Evolutionary conservation across 2,888 invertebrate genomes (phyloP), one percentile per base, ranked within the genome.

Genomic region (Bursaphelenchus okinawaensis): DNA sequence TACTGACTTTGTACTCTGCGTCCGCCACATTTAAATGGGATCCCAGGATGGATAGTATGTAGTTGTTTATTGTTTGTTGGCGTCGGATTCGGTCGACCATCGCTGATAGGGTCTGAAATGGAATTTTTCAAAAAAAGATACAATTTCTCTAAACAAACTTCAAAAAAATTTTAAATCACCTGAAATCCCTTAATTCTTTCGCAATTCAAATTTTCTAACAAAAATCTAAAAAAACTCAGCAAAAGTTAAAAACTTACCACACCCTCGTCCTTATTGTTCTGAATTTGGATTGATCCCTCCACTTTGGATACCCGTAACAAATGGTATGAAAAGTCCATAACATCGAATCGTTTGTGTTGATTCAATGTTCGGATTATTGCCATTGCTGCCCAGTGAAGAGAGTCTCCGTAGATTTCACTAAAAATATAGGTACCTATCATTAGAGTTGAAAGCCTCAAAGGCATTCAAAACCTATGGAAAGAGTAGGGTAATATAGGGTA

Each of bases 341-440:
- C 93, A 83, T 98, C 95, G 84, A 96, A 98, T 67, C 95, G 87
- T 55, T 93, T 86, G 85, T 96, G 94, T 82, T 98, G 96, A 0
- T 93, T 93, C 40, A 98, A 87, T 52, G 98, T 87, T 2, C 92
- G 90, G 69, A 98, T 92, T 87, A 98, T 91, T 12, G 93, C 90
- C 84, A 95, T 94, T 0, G 95, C 96, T 4, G 95, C 96, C 96
- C 96, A 98, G 84, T 96, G 93, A 0, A 98, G 87, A 0, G 96
- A 96, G 85, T 98, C 98, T 8, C 98, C 98, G 85, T 94, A 98
- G 71, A 96, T 85, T 85, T 96, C 93, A 83, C 92, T 91, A 70
- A 52, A 76, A 40, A 40, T 40, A 40, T 6, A 1, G 3, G n/a
- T n/a, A 16, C 40, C 12, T 40, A 16, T n/a, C 26, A 62, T 65